These are phyloP conservation scores for Argyrosomus japonicus DNA, from an alignment of 2,113 vertebrate species.

Conservation along the genomic window DNA sequence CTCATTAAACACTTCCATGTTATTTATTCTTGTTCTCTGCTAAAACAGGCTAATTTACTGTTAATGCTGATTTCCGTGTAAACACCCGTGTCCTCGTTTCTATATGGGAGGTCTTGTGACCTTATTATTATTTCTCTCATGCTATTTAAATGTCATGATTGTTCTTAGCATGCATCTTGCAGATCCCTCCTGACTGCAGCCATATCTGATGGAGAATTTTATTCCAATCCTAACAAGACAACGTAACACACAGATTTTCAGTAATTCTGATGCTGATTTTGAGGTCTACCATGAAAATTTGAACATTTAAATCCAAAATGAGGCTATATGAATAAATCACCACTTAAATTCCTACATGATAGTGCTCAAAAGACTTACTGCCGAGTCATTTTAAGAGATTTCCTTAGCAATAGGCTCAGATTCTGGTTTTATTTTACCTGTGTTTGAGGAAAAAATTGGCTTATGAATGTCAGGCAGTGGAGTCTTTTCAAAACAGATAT, in stretches of 20 bases:
- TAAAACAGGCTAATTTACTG: constrained; percentile 17
- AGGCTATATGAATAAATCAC: constrained; percentile 31
- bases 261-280: neutral
- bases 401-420: constrained; percentile 4
- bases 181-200: neutral
- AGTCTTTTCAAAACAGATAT: constrained; percentile 6
- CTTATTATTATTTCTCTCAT: constrained; percentile 16
- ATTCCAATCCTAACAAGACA: too few relatives aligned
- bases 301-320: constrained; percentile 26
- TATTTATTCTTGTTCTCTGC: constrained; percentile 22
- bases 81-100: constrained; percentile 18
- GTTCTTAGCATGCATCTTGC: neutral
- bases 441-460: neutral
- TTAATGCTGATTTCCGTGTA: neutral
- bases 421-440: constrained; percentile 32
- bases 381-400: constrained; percentile 5
- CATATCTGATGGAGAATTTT: neutral
- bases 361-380: neutral
- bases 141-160: neutral
- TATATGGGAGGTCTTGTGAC: neutral
- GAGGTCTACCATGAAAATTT: neutral
- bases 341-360: neutral
- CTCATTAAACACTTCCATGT: neutral
- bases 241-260: too few relatives aligned
- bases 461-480: constrained; percentile 25